Base-by-base conservation (phyloP, 1,140 invertebrate genomes). In the Elysia chlorotica region DNA sequence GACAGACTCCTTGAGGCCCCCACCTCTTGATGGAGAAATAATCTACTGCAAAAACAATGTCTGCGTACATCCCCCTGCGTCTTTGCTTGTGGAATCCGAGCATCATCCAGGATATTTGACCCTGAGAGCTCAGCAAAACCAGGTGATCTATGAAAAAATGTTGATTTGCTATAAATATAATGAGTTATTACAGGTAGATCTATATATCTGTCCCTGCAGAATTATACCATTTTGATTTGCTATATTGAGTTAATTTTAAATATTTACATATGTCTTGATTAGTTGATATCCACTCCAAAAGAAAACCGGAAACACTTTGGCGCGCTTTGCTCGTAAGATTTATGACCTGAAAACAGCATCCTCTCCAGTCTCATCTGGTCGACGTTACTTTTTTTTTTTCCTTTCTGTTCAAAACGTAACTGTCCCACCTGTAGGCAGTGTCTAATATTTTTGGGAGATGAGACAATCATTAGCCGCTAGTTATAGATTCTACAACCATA, bases 91-190 rank as follows among this genome's bases (percentile, higher is more conserved):
- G 36, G 93, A 96, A 75, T 91, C 94, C 30, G 89, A 95, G 1
- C 96, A 97, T 82, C 93, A 96, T 87, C 95, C 95, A 3, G 96
- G 96, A 0, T 98, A 98, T 82, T 88, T 98, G 76, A 95, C 94
- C 4, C 91, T 97, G 5, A 93, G 92, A 23, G 90, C 94, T 91
- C 74, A 95, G 91, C 79, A 88, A 74, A 88, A 89, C 71, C 85
- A 83, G 78, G 87, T 87, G n/a, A n/a, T n/a, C n/a, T n/a, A n/a
- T n/a, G n/a, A n/a, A n/a, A n/a, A n/a, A n/a, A n/a, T n/a, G n/a
- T n/a, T n/a, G n/a, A n/a, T n/a, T n/a, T n/a, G n/a, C n/a, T n/a
- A n/a, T n/a, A n/a, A n/a, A n/a, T n/a, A n/a, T n/a, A n/a, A n/a
- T n/a, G n/a, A n/a, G n/a, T n/a, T n/a, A 56, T 2, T 65, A 48